These are phyloP conservation scores for Leptothorax acervorum DNA, from an alignment of 2,888 invertebrate genomes.

Conservation along the genomic window DNA sequence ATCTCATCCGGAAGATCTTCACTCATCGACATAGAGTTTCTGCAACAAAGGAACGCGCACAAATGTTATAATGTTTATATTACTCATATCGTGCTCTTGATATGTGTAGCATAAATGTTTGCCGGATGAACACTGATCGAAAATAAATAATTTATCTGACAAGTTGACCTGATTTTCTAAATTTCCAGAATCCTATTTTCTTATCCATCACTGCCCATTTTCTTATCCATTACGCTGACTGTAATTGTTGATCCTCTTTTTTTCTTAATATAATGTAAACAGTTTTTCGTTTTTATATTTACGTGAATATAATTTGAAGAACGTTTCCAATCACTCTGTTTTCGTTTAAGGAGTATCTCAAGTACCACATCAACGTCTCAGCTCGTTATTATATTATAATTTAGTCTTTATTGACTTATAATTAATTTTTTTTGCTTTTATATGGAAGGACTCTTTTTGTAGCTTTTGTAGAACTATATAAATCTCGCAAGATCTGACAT, in stretches of 20 bases:
- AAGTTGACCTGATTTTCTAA: background rate
- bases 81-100: background rate
- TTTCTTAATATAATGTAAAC: background rate
- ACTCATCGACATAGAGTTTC: slow-evolving; percentile 88
- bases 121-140: background rate
- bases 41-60: slow-evolving; percentile 72
- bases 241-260: background rate
- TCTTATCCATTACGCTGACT: background rate
- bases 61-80: background rate
- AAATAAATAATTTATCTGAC: slow-evolving; percentile 4
- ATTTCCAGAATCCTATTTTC: background rate
- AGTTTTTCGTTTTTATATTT: slow-evolving; percentile 80
- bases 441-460: too few relatives aligned
- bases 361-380: too few relatives aligned
- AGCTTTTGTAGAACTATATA: too few relatives aligned
- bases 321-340: slow-evolving; percentile 90
- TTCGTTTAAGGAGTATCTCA: slow-evolving; percentile 85
- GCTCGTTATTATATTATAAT: too few relatives aligned
- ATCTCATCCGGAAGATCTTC: slow-evolving; percentile 86
- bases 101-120: background rate
- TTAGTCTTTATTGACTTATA: too few relatives aligned
- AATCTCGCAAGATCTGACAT: too few relatives aligned
- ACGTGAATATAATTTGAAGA: slow-evolving; percentile 90
- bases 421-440: too few relatives aligned
- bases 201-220: background rate